These are phyloP conservation scores for Harmothoe impar DNA, from an alignment of 2,888 invertebrate species.

Conservation along the genomic window DNA sequence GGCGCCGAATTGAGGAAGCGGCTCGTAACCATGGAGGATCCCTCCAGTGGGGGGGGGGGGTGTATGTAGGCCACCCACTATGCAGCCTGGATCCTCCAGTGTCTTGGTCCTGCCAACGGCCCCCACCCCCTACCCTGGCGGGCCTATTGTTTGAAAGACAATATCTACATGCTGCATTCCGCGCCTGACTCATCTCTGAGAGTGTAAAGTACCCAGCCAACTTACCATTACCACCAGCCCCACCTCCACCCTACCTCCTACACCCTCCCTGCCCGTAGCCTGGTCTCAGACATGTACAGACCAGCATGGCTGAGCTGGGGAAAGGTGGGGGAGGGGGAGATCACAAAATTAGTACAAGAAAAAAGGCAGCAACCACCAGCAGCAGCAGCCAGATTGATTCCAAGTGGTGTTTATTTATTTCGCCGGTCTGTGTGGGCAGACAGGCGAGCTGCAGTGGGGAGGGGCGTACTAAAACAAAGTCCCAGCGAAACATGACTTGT, in stretches of 20 bases:
- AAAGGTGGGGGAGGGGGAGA: no score
- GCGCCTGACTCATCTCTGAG: background rate
- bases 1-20: no score
- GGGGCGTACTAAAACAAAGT: conserved; percentile 12
- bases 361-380: background rate
- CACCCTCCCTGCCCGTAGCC: no score
- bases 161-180: conserved; percentile 34
- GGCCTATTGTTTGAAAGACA: conserved; percentile 38
- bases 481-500: background rate
- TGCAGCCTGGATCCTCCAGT: background rate
- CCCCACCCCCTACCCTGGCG: background rate
- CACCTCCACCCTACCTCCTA: background rate
- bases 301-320: no score
- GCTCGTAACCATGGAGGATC: no score
- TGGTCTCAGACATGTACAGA: no score
- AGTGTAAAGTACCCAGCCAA: background rate
- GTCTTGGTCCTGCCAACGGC: background rate
- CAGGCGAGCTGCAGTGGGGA: background rate
- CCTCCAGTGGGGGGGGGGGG: no score
- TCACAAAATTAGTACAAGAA: background rate
- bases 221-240: background rate
- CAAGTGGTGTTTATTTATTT: conserved; percentile 45
- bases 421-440: background rate
- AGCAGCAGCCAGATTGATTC: background rate
- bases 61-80: no score